Percentiles rank a stretch among this genome's conserved stretches.
These are phyloP conservation scores for Iguana delicatissima DNA, from an alignment of 2,797 vertebrate species.

Conservation along the genomic window DNA sequence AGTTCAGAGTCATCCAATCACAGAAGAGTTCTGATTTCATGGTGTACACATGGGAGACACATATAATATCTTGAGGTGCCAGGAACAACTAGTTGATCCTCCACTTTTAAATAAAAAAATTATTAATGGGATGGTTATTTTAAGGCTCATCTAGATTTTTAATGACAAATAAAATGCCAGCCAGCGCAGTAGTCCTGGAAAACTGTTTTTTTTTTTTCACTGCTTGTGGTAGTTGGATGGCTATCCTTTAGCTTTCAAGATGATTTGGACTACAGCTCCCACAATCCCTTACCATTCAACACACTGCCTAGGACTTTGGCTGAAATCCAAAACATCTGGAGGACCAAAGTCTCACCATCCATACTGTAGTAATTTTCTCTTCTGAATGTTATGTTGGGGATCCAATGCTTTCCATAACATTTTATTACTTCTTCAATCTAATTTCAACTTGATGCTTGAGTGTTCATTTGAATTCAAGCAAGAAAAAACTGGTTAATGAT, in stretches of 20 bases:
- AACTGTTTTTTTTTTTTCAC: neutral
- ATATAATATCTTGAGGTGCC: neutral
- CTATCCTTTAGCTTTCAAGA: too few species aligned
- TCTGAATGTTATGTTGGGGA: constrained; percentile 24
- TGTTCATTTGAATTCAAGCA: neutral
- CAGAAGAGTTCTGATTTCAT: constrained; percentile 48
- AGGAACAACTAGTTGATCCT: constrained; percentile 11
- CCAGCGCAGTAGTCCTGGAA: constrained; percentile 14
- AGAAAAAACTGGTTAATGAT: neutral
- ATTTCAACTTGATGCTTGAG: constrained; percentile 19
- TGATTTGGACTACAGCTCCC: too few species aligned
- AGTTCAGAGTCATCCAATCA: neutral
- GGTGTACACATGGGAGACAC: neutral
- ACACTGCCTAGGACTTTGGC: neutral
- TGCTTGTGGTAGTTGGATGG: constrained; percentile 2
- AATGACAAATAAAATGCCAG: constrained; percentile 59
- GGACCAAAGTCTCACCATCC: neutral
- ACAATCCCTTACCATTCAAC: too few species aligned
- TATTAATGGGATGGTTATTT: constrained; percentile 40
- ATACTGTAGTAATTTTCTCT: constrained; percentile 12
- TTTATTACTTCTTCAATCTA: constrained; percentile 11
- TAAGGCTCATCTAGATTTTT: constrained; percentile 49
- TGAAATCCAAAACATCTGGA: neutral
- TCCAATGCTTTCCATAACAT: constrained; percentile 35
- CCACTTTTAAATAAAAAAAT: constrained; percentile 58